A percentile compares a stretch with the other conserved stretches of the same genome.
These are phyloP conservation scores for Malacoctenus gilli DNA, from an alignment of 2,797 vertebrate species.

Conservation along the genomic window DNA sequence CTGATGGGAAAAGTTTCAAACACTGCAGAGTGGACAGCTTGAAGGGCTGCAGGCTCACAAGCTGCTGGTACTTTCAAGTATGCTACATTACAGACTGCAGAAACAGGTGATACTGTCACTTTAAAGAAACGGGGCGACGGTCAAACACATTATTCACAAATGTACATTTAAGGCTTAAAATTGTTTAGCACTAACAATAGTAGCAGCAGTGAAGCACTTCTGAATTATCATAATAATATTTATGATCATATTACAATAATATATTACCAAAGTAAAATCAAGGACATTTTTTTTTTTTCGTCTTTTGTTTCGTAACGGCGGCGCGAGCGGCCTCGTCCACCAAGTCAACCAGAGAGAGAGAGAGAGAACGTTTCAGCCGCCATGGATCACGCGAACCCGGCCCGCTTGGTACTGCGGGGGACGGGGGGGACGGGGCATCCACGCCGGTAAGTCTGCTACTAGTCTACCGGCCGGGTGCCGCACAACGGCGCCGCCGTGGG, in stretches of 20 bases:
- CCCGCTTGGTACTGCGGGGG: slow-evolving; percentile 57
- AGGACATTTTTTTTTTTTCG: slow-evolving; percentile 48
- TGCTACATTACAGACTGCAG: slow-evolving; percentile 79
- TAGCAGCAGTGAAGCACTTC: slow-evolving; percentile 89
- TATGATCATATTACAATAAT: slow-evolving; percentile 79
- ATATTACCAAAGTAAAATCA: slow-evolving; percentile 80
- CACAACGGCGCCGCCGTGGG: slow-evolving; percentile 43
- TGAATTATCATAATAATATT: slow-evolving; percentile 82
- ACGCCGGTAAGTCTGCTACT: too few species aligned
- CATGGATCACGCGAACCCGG: slow-evolving; percentile 39
- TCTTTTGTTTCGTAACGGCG: slow-evolving; percentile 45
- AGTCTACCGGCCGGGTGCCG: too few species aligned
- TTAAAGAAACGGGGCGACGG: slow-evolving; percentile 73
- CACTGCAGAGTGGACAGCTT: slow-evolving; percentile 57
- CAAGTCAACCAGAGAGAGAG: slow-evolving; percentile 20
- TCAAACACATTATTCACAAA: slow-evolving; percentile 84
- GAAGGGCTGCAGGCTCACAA: slow-evolving; percentile 62
- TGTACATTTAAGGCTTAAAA: slow-evolving; percentile 87
- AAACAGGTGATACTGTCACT: slow-evolving; percentile 83
- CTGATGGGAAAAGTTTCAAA: slow-evolving; percentile 28
- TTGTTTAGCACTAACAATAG: slow-evolving; percentile 85
- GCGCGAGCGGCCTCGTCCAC: slow-evolving; percentile 29
- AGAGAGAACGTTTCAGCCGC: slow-evolving; percentile 50
- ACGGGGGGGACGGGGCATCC: too few species aligned
- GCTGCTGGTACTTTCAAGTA: slow-evolving; percentile 81